Base-by-base conservation (phyloP, 2,113 vertebrate species). In the Percina caprodes region DNA sequence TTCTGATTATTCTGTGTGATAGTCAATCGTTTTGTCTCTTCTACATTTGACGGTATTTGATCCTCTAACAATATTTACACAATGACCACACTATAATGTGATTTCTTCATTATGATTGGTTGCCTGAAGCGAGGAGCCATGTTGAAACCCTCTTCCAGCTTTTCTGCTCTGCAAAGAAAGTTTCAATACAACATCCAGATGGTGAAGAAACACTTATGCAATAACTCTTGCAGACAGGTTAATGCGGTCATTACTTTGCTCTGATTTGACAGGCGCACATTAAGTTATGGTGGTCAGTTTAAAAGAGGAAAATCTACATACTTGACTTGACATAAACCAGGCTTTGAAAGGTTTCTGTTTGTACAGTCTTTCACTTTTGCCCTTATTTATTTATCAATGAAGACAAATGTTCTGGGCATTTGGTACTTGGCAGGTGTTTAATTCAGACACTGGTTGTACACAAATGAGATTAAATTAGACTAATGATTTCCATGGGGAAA, bases 391-490 rank as follows among this genome's bases (percentile, higher is more conserved):
- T 85, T 48, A 59, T 75, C 74, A 76, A 46, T 68, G 0, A 4
- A 75, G 56, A 62, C 65, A 35, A 77, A 75, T 49, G 59, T 79
- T 80, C 58, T 39, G 68, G 76, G 56, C 60, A 35, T 83, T 86
- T 63, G 48, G 42, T 52, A 75, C 86, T 69, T 75, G 77, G 82
- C 82, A 88, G 85, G 81, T 86, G 85, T 86, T 88, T 82, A 75
- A 85, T 77, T 79, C 69, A 71, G 60, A 65, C 61, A 33, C 62
- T 23, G 60, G 39, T 80, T 77, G 74, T 74, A 51, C 86, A 86
- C 66, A 82, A 88, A 88, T 72, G 26, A 85, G 77, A 90, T 83
- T 33, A 62, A 69, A 86, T 89, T 67, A 81, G 79, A 33, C 49
- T 85, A 91, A 91, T 85, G 74, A 42, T 81, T 83, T 78, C 79